Base-by-base conservation (phyloP, 2,113 vertebrate genomes). In the Amazona guildingii region DNA sequence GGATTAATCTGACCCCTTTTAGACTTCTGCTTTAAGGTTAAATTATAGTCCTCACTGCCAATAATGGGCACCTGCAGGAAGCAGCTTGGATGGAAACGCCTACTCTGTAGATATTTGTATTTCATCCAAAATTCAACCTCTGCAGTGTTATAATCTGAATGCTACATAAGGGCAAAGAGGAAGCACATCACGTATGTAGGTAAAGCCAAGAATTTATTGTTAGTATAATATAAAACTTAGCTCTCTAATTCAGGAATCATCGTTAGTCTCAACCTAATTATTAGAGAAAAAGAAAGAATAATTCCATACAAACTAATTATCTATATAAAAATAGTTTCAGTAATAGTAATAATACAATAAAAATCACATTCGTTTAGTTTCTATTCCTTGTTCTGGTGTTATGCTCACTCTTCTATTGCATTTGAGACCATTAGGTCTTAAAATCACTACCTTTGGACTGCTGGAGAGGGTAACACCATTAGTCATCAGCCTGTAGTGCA, bases 321-420 rank as follows among this genome's bases (percentile, higher is more conserved):
- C 48, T 61, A 17, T 9, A 31, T 43, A 16, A 52, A 15, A 80
- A 31, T 7, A 55, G 9, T 39, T 43, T 51, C 25, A 66, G 14
- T 25, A 70, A 70, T 9, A 61, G 18, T 41, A 82, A 63, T 31
- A 57, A 43, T 43, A 49, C 23, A 67, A 67, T 67, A 48, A 29
- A 59, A 66, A 87, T n/a, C 2, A 4, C 13, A 23, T 48, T 62
- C 35, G 5, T 66, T 92, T 27, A 21, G 5, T n/a, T 70, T 77
- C 19, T 66, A 59, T 14, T 39, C 12, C 57, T 59, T 59, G 51
- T 66, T 35, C 43, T 41, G 41, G 31, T 37, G 25, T 55, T 62
- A 35, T 1, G 1, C 23, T 64, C 35, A 57, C 8, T 35, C 31
- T 72, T 64, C 14, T 1, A 0, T 49, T 69, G 31, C 9, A 17